Evolutionary conservation across 2,113 vertebrate species (phyloP), one percentile per base, ranked within the genome.

Genomic region (Herpailurus yagouaroundi): DNA sequence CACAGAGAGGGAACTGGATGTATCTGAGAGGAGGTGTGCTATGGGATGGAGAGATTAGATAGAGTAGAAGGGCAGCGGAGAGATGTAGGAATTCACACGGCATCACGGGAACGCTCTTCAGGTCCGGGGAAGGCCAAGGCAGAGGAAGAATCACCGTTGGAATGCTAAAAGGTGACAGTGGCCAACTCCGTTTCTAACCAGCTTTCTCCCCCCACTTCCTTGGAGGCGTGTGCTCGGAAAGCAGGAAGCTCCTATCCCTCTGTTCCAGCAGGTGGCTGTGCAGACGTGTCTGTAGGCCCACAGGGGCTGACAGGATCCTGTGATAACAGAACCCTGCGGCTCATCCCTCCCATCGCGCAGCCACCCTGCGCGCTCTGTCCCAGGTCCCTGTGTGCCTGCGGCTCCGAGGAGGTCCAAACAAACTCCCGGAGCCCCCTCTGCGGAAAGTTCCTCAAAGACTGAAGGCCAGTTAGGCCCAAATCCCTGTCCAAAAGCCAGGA

Each of bases 281-380:
- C 41, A 0, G 7, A 0, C 10, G 8, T n/a, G 33, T 68, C 64
- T 0, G 27, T 1, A 0, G 0, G 1, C 68, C 91, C 38, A 23
- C 0, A 0, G 87, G 6, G 29, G n/a, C 10, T 60, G 1, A 15
- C 13, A 8, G 36, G 68, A 41, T 52, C 11, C 68, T 16, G 4
- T 5, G 36, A 7, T 36, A 29, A 55, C 48, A 83, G 64, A 10
- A 11, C 0, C 6, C 76, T 1, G 0, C 0, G 23, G 18, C 11
- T 31, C 71, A 38, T 52, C 19, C 29, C 6, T 3, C 16, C 52
- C 19, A 0, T 7, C 21, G 50, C n/a, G 12, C 15, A 16, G 3
- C 31, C 63, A 21, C 10, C 45, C 41, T 36, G 64, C 69, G 5
- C 1, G 1, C 68, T 41, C 63, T 7, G 60, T 86, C 74, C 0